These are phyloP conservation scores for Tiliacea aurago DNA, from an alignment of 2,888 invertebrate species.

Conservation along the genomic window DNA sequence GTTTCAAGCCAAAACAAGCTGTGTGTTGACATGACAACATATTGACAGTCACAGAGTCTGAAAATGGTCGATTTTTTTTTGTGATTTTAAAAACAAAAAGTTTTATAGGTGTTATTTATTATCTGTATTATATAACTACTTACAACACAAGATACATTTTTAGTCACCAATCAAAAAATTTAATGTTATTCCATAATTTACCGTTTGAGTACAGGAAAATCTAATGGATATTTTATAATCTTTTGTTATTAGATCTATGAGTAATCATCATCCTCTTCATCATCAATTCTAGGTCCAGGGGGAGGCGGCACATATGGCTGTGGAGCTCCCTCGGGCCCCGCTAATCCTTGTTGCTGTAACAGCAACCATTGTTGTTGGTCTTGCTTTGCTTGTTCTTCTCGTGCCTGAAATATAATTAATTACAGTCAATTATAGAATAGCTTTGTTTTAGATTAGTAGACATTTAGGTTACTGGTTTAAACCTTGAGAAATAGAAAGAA, in stretches of 20 bases:
- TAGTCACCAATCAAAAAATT: slow-evolving; percentile 16
- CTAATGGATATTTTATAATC: slow-evolving; percentile 4
- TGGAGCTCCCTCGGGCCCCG: slow-evolving; percentile 80
- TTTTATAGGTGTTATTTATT: slow-evolving; percentile 35
- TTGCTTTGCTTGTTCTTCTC: slow-evolving; percentile 97
- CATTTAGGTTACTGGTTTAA: neutral
- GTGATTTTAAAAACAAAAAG: slow-evolving; percentile 26
- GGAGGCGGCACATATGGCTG: slow-evolving; percentile 85
- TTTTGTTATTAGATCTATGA: slow-evolving; percentile 73
- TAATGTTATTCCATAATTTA: slow-evolving; percentile 14
- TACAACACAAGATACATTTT: slow-evolving; percentile 23
- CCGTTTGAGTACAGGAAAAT: slow-evolving; percentile 20
- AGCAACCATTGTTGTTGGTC: slow-evolving; percentile 98
- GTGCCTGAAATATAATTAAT: slow-evolving; percentile 87
- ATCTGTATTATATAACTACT: slow-evolving; percentile 21
- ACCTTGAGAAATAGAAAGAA: neutral
- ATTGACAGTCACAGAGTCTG: slow-evolving; percentile 41
- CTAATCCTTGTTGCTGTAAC: slow-evolving; percentile 91
- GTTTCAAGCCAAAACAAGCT: slow-evolving; percentile 48
- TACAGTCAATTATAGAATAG: neutral
- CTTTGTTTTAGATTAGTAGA: neutral
- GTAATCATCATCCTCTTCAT: slow-evolving; percentile 89
- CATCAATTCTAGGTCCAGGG: slow-evolving; percentile 79
- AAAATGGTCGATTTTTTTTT: neutral
- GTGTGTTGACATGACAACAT: slow-evolving; percentile 47